Base-by-base conservation (phyloP, 2,113 vertebrate species). In the Cricetomys ansorgei region DNA sequence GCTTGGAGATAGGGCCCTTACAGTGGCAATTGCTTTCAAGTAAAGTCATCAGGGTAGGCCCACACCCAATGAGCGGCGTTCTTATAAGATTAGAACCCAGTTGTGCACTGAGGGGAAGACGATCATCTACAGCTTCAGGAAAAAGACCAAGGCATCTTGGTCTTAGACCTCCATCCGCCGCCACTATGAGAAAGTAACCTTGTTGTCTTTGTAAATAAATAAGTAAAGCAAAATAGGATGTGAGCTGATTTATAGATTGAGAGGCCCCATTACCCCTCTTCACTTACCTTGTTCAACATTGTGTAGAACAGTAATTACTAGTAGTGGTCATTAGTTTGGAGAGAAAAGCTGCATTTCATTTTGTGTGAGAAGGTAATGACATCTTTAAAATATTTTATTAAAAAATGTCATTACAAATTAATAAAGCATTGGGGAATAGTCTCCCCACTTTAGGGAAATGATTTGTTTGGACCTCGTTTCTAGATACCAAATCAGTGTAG, bases 301-400 rank as follows among this genome's bases (percentile, higher is more conserved):
- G 19, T 16, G n/a, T 64, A 21, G 17, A 53, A 53, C 23, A 50
- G 2, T 83, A 92, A 73, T 40, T 88, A 72, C 5, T 70, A 31
- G n/a, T 81, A 53, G 7, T 45, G 34, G 23, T 77, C 2, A 50
- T 92, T 75, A n/a, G 70, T 87, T 70, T 50, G 37, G 79, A 69
- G 93, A 77, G 73, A 89, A 72, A 69, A 62, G 34, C 23, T 87
- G 43, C 29, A 34, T 15, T 92, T 94, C 65, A 59, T 50, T 92
- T 94, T 89, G 64, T 94, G 94, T 85, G 79, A 81, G n/a, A 94
- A 96, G 34, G 15, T 92, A 94, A 85, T 67, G 50, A 91, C 53
- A 59, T 34, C 73, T 85, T 16, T 83, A 62, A 73, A 59, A 89
- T 86, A 7, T 85, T 94, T 94, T 77, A 85, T 65, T 50, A 86